A percentile compares a stretch with the other conserved stretches of the same genome.
Conservation (phyloP, 2,797 vertebrate genomes). For the Coccyzus lansbergi region DNA sequence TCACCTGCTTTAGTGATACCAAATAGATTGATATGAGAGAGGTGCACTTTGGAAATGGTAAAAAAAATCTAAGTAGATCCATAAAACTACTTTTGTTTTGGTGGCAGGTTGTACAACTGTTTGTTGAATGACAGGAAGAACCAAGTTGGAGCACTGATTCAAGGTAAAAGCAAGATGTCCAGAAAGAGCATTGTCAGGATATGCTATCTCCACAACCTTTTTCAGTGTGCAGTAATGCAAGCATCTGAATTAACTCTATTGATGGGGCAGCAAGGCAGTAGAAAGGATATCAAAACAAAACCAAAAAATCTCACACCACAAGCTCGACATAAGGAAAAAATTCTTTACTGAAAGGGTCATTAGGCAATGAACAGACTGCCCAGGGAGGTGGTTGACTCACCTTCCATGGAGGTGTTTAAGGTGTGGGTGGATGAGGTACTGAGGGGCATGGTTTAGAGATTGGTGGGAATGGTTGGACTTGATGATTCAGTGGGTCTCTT, state of each 20-base stretch:
- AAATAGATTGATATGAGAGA: not conserved
- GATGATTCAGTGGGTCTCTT: too few species aligned
- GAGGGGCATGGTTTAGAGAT: too few species aligned
- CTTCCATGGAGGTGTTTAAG: too few species aligned
- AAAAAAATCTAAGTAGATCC: not conserved
- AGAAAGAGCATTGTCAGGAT: not conserved
- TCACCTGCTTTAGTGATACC: not conserved
- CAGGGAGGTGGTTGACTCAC: too few species aligned
- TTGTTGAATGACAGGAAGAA: not conserved
- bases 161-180: not conserved
- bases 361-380: too few species aligned
- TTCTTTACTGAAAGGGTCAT: too few species aligned
- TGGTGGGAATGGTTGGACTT: too few species aligned
- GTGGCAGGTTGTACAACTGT: not conserved
- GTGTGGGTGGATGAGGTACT: too few species aligned
- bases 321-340: too few species aligned
- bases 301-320: not conserved
- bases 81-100: not conserved
- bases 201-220: rapidly evolving
- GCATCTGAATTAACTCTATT: not conserved
- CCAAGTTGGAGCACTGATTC: not conserved
- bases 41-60: not conserved
- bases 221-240: not conserved
- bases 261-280: not conserved
- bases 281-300: not conserved